These are phyloP conservation scores for Austrofundulus limnaeus DNA, from an alignment of 2,113 vertebrate genomes.

Conservation along the genomic window DNA sequence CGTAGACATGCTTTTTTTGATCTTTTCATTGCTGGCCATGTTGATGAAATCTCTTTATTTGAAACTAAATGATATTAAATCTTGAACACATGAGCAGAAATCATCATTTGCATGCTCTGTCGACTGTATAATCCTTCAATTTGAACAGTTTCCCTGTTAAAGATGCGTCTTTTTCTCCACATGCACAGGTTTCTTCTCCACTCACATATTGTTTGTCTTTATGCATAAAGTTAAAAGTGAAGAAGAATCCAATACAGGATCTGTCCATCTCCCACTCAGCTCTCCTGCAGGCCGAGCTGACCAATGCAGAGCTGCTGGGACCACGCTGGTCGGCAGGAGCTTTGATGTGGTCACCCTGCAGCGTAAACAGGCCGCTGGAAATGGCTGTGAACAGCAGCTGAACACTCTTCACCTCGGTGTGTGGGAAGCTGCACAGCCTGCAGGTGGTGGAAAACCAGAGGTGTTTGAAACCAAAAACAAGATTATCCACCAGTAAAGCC, in stretches of 20 bases:
- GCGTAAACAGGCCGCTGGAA: background rate
- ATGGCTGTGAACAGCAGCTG: background rate
- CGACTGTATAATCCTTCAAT: background rate
- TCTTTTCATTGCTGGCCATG: background rate
- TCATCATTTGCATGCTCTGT: background rate
- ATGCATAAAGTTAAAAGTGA: no score
- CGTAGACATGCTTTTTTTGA: background rate
- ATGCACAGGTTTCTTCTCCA: no score
- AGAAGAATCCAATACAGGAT: no score
- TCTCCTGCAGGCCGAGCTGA: constrained; percentile 13
- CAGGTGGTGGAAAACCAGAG: background rate
- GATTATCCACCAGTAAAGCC: background rate
- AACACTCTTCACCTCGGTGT: background rate
- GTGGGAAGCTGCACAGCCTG: background rate
- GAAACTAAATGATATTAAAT: background rate
- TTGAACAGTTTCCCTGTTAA: background rate
- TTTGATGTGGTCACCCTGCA: background rate
- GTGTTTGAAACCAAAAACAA: background rate
- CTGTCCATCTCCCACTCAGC: background rate
- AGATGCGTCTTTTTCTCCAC: no score
- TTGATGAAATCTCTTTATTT: background rate
- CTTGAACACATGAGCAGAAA: background rate
- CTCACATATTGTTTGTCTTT: no score
- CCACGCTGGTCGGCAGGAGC: background rate
- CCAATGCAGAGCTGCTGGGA: background rate